Percentiles rank a stretch among this genome's conserved stretches.
phyloP scores from a whole-genome alignment of 2,797 vertebrate species.

The Distichodus sexfasciatus region DNA sequence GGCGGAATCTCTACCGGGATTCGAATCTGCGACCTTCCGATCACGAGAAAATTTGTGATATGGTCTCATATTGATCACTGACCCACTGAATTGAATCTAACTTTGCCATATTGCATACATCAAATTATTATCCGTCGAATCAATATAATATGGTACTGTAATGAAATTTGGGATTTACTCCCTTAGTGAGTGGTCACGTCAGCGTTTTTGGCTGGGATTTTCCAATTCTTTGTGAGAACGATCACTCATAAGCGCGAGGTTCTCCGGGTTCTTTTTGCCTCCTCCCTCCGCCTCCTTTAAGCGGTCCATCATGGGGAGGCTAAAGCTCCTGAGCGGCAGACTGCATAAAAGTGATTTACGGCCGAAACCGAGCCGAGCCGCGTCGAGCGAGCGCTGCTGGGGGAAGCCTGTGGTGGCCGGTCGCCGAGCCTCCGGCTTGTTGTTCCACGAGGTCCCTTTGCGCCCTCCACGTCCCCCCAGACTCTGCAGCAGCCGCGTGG shows the following conservation, averaged over 20 bases:
- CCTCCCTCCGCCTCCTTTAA: conserved; percentile 63
- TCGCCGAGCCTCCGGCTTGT: conserved; percentile 67
- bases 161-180: too few species aligned
- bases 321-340: conserved; percentile 70
- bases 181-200: too few species aligned
- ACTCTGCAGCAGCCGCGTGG: too few species aligned
- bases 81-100: too few species aligned
- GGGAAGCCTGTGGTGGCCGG: conserved; percentile 68
- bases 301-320: conserved; percentile 74
- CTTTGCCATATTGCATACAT: too few species aligned
- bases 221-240: background rate
- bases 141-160: too few species aligned
- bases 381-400: conserved; percentile 60
- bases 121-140: too few species aligned
- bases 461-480: conserved; percentile 50
- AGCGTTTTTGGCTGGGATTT: background rate
- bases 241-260: background rate
- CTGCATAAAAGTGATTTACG: conserved; percentile 80
- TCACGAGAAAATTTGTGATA: too few species aligned
- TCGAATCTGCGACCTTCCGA: too few species aligned
- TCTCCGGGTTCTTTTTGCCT: conserved; percentile 29
- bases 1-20: too few species aligned
- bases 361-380: conserved; percentile 69
- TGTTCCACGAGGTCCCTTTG: conserved; percentile 68
- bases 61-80: too few species aligned